Evolutionary conservation across 2,113 vertebrate species (phyloP).

Genomic region (Crotalus tigris): DNA sequence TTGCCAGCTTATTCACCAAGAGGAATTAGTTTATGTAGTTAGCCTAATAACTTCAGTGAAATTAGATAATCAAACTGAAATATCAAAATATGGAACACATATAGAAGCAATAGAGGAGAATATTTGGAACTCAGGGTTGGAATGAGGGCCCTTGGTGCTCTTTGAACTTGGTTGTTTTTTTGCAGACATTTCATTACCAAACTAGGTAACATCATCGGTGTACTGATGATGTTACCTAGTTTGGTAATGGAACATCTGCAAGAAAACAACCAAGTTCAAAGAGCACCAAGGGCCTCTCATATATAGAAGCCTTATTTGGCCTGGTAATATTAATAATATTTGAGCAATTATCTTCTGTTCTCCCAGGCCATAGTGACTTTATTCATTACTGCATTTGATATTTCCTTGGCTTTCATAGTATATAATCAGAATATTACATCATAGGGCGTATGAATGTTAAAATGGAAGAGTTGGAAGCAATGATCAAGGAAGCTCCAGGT

Average conservation of each 20-base stretch:
- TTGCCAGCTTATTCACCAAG: neutral
- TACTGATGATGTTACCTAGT: no score
- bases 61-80: neutral
- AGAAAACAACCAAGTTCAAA: no score
- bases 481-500: constrained; percentile 85
- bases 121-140: neutral
- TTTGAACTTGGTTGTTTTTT: neutral
- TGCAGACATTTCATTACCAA: neutral
- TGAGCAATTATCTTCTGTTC: neutral
- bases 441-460: constrained; percentile 86
- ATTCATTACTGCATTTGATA: neutral
- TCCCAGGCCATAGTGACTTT: neutral
- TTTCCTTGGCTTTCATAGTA: constrained; percentile 41
- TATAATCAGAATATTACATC: constrained; percentile 53
- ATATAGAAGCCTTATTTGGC: neutral
- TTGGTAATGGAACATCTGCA: no score
- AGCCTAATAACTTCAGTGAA: neutral
- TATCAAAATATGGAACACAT: neutral
- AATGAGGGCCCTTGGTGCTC: neutral
- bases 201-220: neutral
- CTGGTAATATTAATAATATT: neutral
- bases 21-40: neutral
- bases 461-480: constrained; percentile 86
- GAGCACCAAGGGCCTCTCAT: no score
- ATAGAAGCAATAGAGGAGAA: neutral